These are phyloP conservation scores for Bubo bubo DNA, from an alignment of 2,113 vertebrate genomes.

Conservation along the genomic window DNA sequence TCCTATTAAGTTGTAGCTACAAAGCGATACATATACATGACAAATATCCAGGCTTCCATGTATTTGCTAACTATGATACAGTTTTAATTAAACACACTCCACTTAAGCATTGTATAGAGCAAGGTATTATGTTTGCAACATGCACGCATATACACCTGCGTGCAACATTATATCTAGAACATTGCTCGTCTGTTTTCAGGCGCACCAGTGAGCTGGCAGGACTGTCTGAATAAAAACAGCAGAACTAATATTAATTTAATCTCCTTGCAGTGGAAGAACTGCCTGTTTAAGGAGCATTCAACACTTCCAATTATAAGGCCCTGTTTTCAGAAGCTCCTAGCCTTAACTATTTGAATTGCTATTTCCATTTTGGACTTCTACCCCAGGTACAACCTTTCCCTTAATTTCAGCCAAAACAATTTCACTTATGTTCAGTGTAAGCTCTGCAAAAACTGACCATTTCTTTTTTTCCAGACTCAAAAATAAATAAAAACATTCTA, in stretches of 20 bases:
- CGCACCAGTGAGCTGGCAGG: not conserved
- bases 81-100: not conserved
- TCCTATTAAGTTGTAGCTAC: not conserved
- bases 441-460: not conserved
- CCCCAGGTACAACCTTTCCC: not conserved
- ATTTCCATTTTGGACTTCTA: not conserved
- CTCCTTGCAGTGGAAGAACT: not conserved
- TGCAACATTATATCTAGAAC: not conserved
- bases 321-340: not conserved
- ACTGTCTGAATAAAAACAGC: not conserved
- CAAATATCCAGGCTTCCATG: not conserved
- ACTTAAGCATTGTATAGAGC: not conserved
- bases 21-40: not conserved
- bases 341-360: not conserved
- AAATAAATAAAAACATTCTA: not conserved
- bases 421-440: not conserved
- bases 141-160: accelerated
- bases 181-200: not conserved
- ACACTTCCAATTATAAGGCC: not conserved
- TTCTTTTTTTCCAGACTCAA: not conserved
- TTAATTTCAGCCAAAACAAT: not conserved
- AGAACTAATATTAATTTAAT: not conserved
- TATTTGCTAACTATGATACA: not conserved
- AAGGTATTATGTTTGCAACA: not conserved
- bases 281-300: not conserved